Percentiles rank a stretch among this genome's conserved stretches.
Conservation (phyloP, 2,113 vertebrate genomes). For the Syrrhaptes paradoxus region DNA sequence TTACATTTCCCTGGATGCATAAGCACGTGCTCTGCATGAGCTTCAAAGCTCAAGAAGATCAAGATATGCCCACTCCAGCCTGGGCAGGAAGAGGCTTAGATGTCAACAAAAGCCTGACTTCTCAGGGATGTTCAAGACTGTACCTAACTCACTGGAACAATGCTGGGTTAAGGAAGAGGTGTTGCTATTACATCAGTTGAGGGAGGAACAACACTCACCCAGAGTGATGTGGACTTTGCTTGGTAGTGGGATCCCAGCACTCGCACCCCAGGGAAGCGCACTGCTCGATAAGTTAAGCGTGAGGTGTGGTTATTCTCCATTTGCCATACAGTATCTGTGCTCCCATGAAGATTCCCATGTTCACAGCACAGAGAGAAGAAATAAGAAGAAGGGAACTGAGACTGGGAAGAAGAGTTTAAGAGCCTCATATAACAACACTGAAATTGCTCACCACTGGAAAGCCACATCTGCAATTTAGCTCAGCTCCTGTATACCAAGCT, state of each 20-base stretch:
- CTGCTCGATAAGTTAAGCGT: neutral
- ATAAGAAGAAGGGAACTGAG: neutral
- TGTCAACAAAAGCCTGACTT: neutral
- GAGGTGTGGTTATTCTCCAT: neutral
- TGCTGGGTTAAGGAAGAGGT: neutral
- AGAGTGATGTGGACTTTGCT: neutral
- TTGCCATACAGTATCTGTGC: neutral
- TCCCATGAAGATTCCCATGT: neutral
- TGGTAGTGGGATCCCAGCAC: neutral
- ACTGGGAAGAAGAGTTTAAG: neutral
- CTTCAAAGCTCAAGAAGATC: neutral
- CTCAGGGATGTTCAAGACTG: neutral
- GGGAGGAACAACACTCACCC: neutral
- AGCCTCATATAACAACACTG: neutral
- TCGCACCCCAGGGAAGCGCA: neutral
- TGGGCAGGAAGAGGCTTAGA: neutral
- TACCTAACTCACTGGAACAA: neutral
- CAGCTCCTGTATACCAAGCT: neutral
- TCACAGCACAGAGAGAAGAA: neutral
- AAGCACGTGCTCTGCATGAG: neutral
- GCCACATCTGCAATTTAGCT: neutral
- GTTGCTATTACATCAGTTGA: accelerated
- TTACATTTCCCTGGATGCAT: neutral
- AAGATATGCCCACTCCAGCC: neutral
- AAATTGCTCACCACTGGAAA: neutral